These are phyloP conservation scores for Elachura formosa DNA, from an alignment of 2,113 vertebrate species.

Conservation along the genomic window DNA sequence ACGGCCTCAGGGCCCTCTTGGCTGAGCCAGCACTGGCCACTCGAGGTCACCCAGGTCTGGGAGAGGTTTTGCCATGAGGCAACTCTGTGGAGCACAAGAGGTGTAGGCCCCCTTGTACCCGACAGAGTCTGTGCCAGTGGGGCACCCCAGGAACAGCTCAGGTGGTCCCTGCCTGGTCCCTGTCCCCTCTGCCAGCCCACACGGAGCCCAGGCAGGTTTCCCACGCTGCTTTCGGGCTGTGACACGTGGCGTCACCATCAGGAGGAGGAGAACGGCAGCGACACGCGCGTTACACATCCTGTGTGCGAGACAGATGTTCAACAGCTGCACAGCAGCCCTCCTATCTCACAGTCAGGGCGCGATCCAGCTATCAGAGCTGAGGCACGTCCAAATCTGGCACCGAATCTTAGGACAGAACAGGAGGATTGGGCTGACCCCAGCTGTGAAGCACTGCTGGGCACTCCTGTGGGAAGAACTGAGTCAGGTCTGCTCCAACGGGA, in stretches of 20 bases:
- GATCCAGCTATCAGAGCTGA: neutral
- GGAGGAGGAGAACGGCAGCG: neutral
- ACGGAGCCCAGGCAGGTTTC: neutral
- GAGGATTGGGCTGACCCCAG: neutral
- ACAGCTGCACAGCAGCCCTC: slow-evolving; percentile 18
- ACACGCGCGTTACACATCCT: neutral
- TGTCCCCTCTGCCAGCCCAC: neutral
- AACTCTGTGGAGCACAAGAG: neutral
- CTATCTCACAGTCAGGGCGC: neutral
- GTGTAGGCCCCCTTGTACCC: fast-evolving
- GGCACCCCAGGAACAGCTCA: neutral
- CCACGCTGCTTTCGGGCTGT: fast-evolving
- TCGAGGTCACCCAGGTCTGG: fast-evolving
- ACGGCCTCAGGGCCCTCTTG: neutral
- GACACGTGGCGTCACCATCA: fast-evolving
- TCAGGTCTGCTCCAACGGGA: fast-evolving
- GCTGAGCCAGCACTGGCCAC: neutral
- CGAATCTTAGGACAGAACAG: neutral
- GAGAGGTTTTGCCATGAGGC: neutral
- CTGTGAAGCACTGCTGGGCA: neutral
- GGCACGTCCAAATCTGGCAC: neutral
- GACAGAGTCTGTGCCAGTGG: neutral
- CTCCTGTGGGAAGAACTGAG: neutral
- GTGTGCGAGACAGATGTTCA: neutral
- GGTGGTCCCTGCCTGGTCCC: neutral